A percentile compares a stretch with the other conserved stretches of the same genome.
These are phyloP conservation scores for Trachythela sp. DNA, from an alignment of 64 coral and sea anemone species.

Conservation along the genomic window DNA sequence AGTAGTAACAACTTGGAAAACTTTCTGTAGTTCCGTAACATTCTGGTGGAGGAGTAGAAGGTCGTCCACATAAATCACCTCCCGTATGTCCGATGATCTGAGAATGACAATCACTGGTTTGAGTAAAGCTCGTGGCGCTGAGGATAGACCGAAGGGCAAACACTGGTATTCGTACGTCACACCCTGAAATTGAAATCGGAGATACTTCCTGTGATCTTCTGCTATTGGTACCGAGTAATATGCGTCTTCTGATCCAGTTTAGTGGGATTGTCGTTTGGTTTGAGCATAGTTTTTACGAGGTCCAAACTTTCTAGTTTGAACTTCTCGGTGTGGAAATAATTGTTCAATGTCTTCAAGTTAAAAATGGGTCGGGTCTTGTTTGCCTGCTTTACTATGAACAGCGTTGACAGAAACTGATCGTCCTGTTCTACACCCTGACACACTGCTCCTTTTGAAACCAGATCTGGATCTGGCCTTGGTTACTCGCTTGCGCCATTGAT, in stretches of 20 bases:
- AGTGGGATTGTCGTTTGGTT: conserved; percentile 18
- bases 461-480: conserved; percentile 29
- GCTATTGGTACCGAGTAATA: conserved; percentile 32
- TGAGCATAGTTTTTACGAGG: conserved; percentile 11
- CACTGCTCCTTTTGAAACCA: conserved; percentile 47
- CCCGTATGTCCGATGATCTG: conserved; percentile 30
- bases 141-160: conserved; percentile 39
- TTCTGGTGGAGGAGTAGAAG: neutral
- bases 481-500: conserved; percentile 8
- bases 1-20: neutral
- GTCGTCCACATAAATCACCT: conserved; percentile 50
- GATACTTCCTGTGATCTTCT: conserved; percentile 23
- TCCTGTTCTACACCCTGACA: neutral
- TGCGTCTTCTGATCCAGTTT: conserved; percentile 50
- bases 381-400: conserved; percentile 46
- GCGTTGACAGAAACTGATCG: conserved; percentile 21
- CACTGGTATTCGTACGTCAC: conserved; percentile 35
- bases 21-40: neutral
- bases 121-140: conserved; percentile 36
- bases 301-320: conserved; percentile 45
- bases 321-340: conserved; percentile 32
- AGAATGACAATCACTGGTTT: conserved; percentile 5
- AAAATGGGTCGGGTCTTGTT: conserved; percentile 45
- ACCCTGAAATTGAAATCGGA: conserved; percentile 27
- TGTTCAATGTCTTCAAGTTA: conserved; percentile 44